These are phyloP conservation scores for Macrosteles quadrilineatus DNA, from an alignment of 1,140 invertebrate species.

Conservation along the genomic window DNA sequence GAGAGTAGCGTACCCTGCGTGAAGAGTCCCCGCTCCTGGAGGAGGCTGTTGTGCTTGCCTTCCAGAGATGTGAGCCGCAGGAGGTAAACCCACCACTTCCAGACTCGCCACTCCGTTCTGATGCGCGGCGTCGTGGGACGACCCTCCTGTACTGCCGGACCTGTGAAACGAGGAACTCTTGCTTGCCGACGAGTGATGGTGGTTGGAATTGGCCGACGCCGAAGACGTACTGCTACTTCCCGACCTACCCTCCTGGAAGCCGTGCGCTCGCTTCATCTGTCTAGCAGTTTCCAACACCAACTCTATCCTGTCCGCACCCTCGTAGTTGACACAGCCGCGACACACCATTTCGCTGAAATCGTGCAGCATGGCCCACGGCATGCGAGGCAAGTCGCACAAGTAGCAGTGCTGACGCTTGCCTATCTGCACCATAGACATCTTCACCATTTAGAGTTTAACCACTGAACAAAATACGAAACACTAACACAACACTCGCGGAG, in stretches of 20 bases:
- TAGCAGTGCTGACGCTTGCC: conserved; percentile 96
- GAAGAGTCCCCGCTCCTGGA: conserved; percentile 29
- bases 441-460: conserved; percentile 48
- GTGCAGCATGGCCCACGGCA: conserved; percentile 99
- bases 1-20: conserved; percentile 39
- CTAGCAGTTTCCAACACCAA: conserved; percentile 90
- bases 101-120: conserved; percentile 42
- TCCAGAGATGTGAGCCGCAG: conserved; percentile 41
- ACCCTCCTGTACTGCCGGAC: conserved; percentile 43
- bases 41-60: conserved; percentile 35
- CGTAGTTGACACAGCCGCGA: conserved; percentile 98
- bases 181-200: conserved; percentile 28
- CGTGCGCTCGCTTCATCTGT: conserved; percentile 89
- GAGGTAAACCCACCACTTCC: conserved; percentile 44
- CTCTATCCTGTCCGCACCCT: conserved; percentile 97
- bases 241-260: conserved; percentile 65
- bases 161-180: conserved; percentile 40
- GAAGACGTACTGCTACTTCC: conserved; percentile 46
- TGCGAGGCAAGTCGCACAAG: conserved; percentile 96
- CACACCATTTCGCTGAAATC: conserved; percentile 98
- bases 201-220: conserved; percentile 46
- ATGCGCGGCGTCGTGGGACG: conserved; percentile 34
- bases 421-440: conserved; percentile 63
- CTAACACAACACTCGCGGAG: neutral
- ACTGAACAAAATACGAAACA: conserved; percentile 6